Evolutionary conservation across 2,113 vertebrate species (phyloP).

Genomic region (Bambusicola thoracicus): DNA sequence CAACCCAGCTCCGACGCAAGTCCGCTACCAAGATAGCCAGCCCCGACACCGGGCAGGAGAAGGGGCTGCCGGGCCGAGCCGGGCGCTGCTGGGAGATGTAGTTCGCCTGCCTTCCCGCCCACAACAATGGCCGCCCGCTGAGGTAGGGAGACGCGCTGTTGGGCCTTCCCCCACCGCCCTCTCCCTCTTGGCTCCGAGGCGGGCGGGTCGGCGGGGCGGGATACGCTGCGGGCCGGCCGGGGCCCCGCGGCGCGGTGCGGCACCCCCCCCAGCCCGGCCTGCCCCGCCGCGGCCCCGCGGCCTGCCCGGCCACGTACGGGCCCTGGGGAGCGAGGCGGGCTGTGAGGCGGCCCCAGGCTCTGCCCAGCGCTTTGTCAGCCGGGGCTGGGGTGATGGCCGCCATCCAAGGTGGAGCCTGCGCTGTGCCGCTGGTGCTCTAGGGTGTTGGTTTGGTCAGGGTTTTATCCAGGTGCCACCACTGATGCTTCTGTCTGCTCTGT

Average conservation of each 20-base stretch:
- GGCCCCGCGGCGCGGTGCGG: no score
- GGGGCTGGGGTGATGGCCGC: background rate
- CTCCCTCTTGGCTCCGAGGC: background rate
- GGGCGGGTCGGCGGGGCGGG: background rate
- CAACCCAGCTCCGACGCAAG: no score
- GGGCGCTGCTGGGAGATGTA: background rate
- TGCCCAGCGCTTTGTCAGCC: background rate
- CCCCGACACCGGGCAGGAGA: no score
- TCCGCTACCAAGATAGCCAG: no score
- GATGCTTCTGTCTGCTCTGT: background rate
- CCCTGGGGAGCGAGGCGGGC: background rate
- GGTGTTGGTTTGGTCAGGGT: background rate
- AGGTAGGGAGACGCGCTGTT: background rate
- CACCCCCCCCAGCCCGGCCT: no score
- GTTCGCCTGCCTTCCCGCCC: background rate
- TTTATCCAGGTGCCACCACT: background rate
- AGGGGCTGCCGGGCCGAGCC: no score
- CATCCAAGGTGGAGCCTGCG: rapidly evolving
- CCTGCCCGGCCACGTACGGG: no score
- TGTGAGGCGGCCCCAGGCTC: background rate
- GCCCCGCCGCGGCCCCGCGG: no score
- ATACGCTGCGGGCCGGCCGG: no score
- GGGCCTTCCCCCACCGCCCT: background rate
- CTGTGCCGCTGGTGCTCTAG: background rate
- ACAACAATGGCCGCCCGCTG: background rate